These are phyloP conservation scores for Pachyuromys duprasi DNA, from an alignment of 2,797 vertebrate genomes.

Conservation along the genomic window DNA sequence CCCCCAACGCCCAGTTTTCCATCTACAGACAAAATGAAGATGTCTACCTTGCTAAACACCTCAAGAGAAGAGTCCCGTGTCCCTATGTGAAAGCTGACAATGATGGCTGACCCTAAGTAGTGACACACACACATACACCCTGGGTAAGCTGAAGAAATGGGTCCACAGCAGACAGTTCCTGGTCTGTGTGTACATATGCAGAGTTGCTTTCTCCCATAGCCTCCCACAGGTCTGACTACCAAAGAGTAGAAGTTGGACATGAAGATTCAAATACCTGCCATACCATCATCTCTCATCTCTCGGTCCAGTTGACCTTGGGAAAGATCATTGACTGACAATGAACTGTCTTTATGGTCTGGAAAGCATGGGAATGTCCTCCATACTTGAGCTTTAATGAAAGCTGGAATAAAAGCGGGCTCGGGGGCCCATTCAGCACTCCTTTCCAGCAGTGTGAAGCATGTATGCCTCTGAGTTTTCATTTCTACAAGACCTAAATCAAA, in stretches of 20 bases:
- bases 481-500: not conserved
- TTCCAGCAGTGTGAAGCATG: not conserved
- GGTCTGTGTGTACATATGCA: not conserved
- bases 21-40: not conserved
- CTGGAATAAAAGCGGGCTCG: not conserved
- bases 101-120: not conserved
- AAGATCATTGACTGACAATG: not conserved
- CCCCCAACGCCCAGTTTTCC: not conserved
- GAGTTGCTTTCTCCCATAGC: not conserved
- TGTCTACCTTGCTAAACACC: not conserved
- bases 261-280: accelerated
- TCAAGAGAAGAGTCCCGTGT: too few relatives aligned
- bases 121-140: not conserved
- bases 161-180: not conserved
- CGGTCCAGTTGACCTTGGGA: not conserved
- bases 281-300: not conserved
- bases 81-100: not conserved
- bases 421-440: not conserved
- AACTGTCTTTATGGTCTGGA: not conserved
- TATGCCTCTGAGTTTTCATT: not conserved
- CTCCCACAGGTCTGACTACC: not conserved
- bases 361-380: not conserved
- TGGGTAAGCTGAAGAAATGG: not conserved
- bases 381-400: not conserved
- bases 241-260: not conserved